Evolutionary conservation across 2,113 vertebrate species (phyloP).

Genomic region (Chitala chitala): DNA sequence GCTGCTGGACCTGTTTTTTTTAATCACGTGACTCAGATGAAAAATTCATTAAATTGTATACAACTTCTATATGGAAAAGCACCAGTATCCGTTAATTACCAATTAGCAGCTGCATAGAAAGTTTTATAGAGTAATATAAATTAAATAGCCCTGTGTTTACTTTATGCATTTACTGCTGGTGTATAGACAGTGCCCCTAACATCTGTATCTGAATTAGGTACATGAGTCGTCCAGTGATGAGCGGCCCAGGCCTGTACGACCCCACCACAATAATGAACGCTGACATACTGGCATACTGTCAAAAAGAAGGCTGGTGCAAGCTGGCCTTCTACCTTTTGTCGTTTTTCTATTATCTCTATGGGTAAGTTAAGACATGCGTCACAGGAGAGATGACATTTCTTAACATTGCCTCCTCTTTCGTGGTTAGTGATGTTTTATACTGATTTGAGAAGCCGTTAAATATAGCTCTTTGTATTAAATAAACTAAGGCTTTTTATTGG

Average conservation of each 20-base stretch:
- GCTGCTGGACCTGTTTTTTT: no score
- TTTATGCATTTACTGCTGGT: no score
- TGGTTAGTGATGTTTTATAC: background rate
- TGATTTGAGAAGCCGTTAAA: background rate
- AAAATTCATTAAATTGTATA: no score
- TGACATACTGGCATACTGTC: slow-evolving; percentile 96
- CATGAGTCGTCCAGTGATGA: slow-evolving; percentile 95
- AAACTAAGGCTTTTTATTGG: background rate
- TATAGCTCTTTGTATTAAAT: background rate
- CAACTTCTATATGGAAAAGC: no score
- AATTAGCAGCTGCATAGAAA: no score
- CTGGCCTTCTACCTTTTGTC: slow-evolving; percentile 97
- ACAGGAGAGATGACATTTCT: no score
- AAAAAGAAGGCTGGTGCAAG: slow-evolving; percentile 99
- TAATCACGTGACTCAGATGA: no score
- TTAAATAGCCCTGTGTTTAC: no score
- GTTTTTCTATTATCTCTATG: slow-evolving; percentile 99
- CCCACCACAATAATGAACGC: slow-evolving; percentile 99
- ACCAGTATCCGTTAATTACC: no score
- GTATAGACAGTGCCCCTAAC: no score
- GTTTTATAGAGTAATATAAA: no score
- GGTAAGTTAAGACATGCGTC: slow-evolving; percentile 64
- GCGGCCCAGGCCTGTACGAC: slow-evolving; percentile 91
- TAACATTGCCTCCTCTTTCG: background rate
- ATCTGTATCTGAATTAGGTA: slow-evolving; percentile 65